Evolutionary conservation across 92 coral and sea anemone species (phyloP).

Genomic region (Epizoanthus ramosus): DNA sequence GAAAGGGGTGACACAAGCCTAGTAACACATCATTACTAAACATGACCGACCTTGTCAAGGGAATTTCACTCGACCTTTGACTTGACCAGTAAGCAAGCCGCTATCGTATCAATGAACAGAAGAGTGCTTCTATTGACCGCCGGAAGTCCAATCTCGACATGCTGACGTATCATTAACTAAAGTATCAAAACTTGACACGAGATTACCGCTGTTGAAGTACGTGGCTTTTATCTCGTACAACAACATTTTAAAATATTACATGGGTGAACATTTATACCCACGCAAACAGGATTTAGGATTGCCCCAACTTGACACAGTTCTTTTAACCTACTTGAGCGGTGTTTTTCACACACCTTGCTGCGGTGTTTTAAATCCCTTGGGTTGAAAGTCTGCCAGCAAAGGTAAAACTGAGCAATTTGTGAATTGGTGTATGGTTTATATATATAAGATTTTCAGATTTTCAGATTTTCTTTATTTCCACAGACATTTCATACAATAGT

Average conservation of each 20-base stretch:
- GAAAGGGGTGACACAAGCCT: neutral
- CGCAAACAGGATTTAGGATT: too few species aligned
- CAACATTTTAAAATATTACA: neutral
- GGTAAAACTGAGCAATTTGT: too few species aligned
- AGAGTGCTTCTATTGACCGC: conserved; percentile 23
- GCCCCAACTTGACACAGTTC: too few species aligned
- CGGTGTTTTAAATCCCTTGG: too few species aligned
- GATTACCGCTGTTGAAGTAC: conserved; percentile 17
- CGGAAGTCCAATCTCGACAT: conserved; percentile 31
- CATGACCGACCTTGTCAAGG: neutral
- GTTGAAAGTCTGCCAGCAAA: too few species aligned
- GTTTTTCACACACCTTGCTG: too few species aligned
- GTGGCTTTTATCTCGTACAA: conserved; percentile 11
- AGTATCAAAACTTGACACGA: conserved; percentile 31
- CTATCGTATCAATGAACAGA: conserved; percentile 12
- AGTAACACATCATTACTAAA: neutral
- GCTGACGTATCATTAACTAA: conserved; percentile 24
- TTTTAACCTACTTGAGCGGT: too few species aligned
- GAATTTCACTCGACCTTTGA: conserved; percentile 38
- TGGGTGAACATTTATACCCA: too few species aligned
- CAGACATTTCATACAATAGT: too few species aligned
- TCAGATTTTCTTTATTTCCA: too few species aligned
- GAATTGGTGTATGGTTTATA: too few species aligned
- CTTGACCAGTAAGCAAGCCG: neutral
- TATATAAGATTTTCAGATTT: too few species aligned